Evolutionary conservation across 2,113 vertebrate genomes (phyloP).

Genomic region (Bombycilla garrulus): DNA sequence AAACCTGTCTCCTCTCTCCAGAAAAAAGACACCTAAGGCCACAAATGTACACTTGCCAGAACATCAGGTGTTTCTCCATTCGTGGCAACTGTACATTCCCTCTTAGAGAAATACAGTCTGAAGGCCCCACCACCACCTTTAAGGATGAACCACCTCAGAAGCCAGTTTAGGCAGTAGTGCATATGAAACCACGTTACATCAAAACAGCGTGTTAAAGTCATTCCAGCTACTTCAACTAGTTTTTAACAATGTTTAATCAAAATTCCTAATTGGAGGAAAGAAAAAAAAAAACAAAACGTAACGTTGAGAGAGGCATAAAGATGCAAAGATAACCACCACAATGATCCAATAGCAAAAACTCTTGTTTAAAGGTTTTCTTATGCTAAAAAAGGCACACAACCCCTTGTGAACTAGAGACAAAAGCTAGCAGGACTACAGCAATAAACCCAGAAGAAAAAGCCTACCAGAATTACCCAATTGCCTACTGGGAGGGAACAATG

Average conservation of each 20-base stretch:
- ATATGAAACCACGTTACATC: background rate
- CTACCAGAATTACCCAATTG: conserved; percentile 65
- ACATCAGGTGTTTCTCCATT: conserved; percentile 11
- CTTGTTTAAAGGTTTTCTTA: conserved; percentile 58
- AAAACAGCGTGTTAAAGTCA: conserved; percentile 18
- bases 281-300: background rate
- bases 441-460: conserved; percentile 70
- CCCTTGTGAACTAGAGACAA: conserved; percentile 71
- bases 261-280: conserved; percentile 16
- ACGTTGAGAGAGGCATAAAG: conserved; percentile 41
- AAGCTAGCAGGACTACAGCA: conserved; percentile 70
- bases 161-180: conserved; percentile 12
- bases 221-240: conserved; percentile 20
- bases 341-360: conserved; percentile 60
- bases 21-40: conserved; percentile 38
- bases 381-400: conserved; percentile 74
- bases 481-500: conserved; percentile 69
- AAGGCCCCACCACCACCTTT: background rate
- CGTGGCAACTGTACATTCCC: conserved; percentile 29
- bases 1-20: conserved; percentile 33
- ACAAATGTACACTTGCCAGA: conserved; percentile 48
- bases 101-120: conserved; percentile 9
- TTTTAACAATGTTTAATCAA: conserved; percentile 39
- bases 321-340: conserved; percentile 60
- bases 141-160: background rate